Percentiles rank a stretch among this genome's conserved stretches.
Evolutionary conservation across 2,888 invertebrate species (phyloP).

Genomic region (Hirtodrosophila cameraria): DNA sequence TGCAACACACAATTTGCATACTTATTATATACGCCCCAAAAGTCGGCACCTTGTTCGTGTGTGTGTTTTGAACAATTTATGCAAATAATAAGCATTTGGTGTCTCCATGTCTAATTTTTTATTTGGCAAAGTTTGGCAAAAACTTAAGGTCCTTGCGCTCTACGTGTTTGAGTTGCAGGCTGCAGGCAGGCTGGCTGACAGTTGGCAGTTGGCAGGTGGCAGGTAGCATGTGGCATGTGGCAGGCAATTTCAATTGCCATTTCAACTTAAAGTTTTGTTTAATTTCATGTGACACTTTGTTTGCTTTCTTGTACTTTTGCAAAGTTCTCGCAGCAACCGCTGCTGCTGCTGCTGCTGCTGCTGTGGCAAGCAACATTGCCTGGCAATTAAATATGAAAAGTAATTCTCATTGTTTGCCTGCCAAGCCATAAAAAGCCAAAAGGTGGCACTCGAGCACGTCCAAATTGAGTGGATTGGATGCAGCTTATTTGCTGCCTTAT

Average conservation of each 20-base stretch:
- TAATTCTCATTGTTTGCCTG: constrained; percentile 62
- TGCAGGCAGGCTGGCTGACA: constrained; percentile 6
- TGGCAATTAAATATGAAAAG: constrained; percentile 73
- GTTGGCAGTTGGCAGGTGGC: constrained; percentile 47
- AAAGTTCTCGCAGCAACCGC: not conserved
- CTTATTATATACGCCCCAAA: constrained; percentile 32
- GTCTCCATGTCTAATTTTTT: constrained; percentile 70
- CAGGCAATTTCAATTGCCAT: constrained; percentile 56
- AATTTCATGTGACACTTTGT: constrained; percentile 57
- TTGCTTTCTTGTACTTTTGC: constrained; percentile 39
- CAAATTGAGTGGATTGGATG: constrained; percentile 16
- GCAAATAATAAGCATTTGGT: constrained; percentile 74
- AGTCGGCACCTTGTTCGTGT: constrained; percentile 17
- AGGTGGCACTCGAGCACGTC: constrained; percentile 28
- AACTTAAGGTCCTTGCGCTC: constrained; percentile 22
- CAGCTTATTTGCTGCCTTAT: constrained; percentile 35
- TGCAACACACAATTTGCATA: constrained; percentile 69
- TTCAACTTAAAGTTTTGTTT: constrained; percentile 47
- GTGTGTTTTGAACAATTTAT: constrained; percentile 52
- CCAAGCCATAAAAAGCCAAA: constrained; percentile 18
- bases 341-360: not conserved
- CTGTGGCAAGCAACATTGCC: constrained; percentile 12
- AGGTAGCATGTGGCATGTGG: constrained; percentile 38
- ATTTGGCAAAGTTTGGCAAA: constrained; percentile 41
- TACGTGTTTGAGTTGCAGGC: constrained; percentile 59